Percentiles rank a stretch among this genome's conserved stretches.
Conservation (phyloP, 1,140 invertebrate genomes). For the Pogonognathellus flavescens region DNA sequence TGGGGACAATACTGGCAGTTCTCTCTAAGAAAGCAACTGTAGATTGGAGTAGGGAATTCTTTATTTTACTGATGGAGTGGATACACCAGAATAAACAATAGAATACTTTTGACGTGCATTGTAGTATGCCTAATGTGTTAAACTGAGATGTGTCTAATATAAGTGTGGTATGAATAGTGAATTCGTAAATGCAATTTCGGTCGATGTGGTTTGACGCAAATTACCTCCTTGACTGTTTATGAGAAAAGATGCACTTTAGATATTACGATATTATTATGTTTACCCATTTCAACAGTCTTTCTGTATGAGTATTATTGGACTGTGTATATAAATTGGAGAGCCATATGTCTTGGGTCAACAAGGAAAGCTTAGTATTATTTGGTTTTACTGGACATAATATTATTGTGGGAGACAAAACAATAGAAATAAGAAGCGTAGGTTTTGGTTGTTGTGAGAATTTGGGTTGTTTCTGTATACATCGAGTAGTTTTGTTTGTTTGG, state of each 20-base stretch:
- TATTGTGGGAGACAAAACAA: slow-evolving; percentile 21
- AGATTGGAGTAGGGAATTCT: slow-evolving; percentile 10
- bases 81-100: not conserved
- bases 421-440: not conserved
- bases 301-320: too few species aligned
- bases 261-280: too few species aligned
- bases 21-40: slow-evolving; percentile 10
- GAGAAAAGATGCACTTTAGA: too few species aligned
- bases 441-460: slow-evolving; percentile 6
- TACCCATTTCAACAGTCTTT: too few species aligned
- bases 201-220: slow-evolving; percentile 40
- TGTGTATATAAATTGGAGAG: not conserved
- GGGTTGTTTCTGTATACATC: not conserved
- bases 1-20: slow-evolving; percentile 13
- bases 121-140: not conserved
- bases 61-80: not conserved
- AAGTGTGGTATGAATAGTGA: not conserved
- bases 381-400: not conserved
- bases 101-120: not conserved
- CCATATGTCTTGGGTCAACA: not conserved
- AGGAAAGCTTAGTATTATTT: not conserved
- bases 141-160: too few species aligned
- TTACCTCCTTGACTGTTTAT: not conserved
- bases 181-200: slow-evolving; percentile 7
- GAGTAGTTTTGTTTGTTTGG: slow-evolving; percentile 30